Evolutionary conservation across 2,113 vertebrate species (phyloP), one percentile per base, ranked within the genome.

Genomic region (Beaufortia kweichowensis): DNA sequence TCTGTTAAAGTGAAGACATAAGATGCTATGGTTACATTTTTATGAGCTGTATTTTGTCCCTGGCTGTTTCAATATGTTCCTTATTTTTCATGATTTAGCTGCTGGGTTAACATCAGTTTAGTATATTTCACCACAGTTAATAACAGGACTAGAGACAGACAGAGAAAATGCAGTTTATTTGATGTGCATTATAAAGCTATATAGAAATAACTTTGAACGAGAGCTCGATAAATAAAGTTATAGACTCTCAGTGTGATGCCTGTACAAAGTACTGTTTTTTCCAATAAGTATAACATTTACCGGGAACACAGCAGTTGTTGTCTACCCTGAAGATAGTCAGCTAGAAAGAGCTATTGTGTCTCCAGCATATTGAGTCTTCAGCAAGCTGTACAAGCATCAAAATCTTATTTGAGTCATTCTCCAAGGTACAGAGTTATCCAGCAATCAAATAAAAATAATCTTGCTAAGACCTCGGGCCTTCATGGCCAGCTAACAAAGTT

Each of bases 331-430:
- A 61, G 65, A 65, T 26, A 70, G 39, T 66, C 35, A n/a, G 9
- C 46, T 71, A 39, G 53, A 64, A 33, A 31, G 29, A 70, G 78
- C 48, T 65, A 56, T 43, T 29, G n/a, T 24, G 61, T 43, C 48
- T 50, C 35, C 23, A 50, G 65, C n/a, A 46, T 46, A 46, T 60
- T 46, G 62, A 68, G 55, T 29, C 62, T 78, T 74, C 48, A 71
- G 59, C 46, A 56, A 62, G 68, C 39, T 71, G 21, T 55, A 65
- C 76, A 64, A 75, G 78, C 43, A 73, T 71, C 77, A 56, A 26
- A 82, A 55, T 66, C 73, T 67, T 41, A 69, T 72, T 57, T 53
- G 70, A 78, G 59, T 79, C 76, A 76, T 61, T 71, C 60, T 66
- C 69, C 64, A 53, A 65, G 64, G 53, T 59, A 26, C 67, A 61